phyloP scores from a whole-genome alignment of 2,888 invertebrate genomes.

The Xestoiulus laeticollis region DNA sequence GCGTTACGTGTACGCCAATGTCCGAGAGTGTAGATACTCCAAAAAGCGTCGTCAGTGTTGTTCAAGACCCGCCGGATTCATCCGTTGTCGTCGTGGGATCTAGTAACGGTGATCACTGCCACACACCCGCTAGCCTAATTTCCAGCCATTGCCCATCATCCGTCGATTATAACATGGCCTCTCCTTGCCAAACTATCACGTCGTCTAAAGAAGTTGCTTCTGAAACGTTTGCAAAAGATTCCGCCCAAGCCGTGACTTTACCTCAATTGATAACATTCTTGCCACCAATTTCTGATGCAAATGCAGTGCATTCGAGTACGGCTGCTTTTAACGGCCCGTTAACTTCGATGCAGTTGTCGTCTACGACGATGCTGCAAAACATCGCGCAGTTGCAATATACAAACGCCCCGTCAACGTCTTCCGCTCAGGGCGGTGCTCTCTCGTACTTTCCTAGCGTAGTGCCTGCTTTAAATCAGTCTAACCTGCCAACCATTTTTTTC shows the following conservation, averaged over 20 bases:
- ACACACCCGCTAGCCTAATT: background rate
- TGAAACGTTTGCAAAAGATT: background rate
- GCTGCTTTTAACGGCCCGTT: background rate
- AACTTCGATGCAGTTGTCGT: background rate
- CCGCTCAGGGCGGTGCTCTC: background rate
- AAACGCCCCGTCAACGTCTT: background rate
- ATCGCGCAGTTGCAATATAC: background rate
- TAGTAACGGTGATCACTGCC: background rate
- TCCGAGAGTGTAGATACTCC: background rate
- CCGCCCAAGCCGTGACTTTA: background rate
- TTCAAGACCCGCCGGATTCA: constrained; percentile 15
- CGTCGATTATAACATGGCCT: background rate
- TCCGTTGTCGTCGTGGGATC: background rate
- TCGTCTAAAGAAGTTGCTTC: background rate
- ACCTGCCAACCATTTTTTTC: background rate
- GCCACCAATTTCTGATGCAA: background rate
- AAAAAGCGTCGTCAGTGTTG: background rate
- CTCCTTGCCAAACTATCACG: background rate
- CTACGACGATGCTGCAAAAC: background rate
- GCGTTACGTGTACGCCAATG: background rate
- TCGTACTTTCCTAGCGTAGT: background rate
- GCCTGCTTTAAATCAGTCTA: background rate
- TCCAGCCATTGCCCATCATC: background rate
- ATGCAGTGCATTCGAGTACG: background rate
- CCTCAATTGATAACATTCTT: background rate